Percentiles rank a stretch among this genome's conserved stretches.
phyloP scores from a whole-genome alignment of 2,888 invertebrate species.

The Colostygia pectinataria region DNA sequence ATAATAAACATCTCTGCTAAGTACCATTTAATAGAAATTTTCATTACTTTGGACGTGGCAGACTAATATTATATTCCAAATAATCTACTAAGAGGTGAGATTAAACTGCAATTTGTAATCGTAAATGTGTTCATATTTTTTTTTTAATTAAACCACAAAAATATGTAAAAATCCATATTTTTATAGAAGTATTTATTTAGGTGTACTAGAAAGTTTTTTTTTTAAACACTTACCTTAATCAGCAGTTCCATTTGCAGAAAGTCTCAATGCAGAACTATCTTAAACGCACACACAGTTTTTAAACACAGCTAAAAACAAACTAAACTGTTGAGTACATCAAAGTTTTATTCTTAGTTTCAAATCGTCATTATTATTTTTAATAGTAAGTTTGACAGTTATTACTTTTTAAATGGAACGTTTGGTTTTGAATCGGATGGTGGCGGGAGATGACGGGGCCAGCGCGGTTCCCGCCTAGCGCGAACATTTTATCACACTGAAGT shows the following conservation, averaged over 20 bases:
- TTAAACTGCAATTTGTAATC: no score
- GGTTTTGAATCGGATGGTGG: slow-evolving; percentile 69
- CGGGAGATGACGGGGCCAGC: slow-evolving; percentile 57
- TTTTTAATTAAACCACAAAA: no score
- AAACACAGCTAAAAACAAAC: slow-evolving; percentile 15
- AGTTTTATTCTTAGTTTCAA: not conserved
- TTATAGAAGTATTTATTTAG: no score
- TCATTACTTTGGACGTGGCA: slow-evolving; percentile 11
- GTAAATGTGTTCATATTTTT: no score
- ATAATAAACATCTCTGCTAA: slow-evolving; percentile 13
- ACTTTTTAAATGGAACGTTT: slow-evolving; percentile 24
- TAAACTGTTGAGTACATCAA: slow-evolving; percentile 4
- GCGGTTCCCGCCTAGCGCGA: slow-evolving; percentile 59
- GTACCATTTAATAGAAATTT: slow-evolving; percentile 15
- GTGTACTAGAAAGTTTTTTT: no score
- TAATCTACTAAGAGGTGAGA: no score
- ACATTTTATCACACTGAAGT: slow-evolving; percentile 75
- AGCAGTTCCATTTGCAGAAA: slow-evolving; percentile 37
- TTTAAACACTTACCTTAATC: slow-evolving; percentile 46
- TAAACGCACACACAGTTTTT: slow-evolving; percentile 13
- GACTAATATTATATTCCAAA: not conserved
- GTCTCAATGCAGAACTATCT: slow-evolving; percentile 1
- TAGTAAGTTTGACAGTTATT: slow-evolving; percentile 1
- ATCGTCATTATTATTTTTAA: slow-evolving; percentile 7
- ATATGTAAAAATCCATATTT: no score